Evolutionary conservation across 2,797 vertebrate species (phyloP).

Genomic region (Eurystomus glaucurus): DNA sequence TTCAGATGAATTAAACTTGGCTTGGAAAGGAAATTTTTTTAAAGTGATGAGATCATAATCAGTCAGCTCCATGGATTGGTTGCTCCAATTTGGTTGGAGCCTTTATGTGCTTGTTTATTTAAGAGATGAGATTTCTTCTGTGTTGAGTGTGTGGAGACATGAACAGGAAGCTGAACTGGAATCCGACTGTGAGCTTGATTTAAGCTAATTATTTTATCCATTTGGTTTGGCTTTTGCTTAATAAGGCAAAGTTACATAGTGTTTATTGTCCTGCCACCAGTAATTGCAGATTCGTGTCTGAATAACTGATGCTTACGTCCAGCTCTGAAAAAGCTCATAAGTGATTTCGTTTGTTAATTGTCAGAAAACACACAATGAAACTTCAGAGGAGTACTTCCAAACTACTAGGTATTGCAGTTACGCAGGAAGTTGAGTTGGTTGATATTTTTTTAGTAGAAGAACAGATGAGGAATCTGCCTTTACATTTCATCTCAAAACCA

Average conservation of each 20-base stretch:
- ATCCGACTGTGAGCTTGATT: not conserved
- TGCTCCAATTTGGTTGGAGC: not conserved
- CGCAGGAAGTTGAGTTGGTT: rapidly evolving
- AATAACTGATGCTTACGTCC: not conserved
- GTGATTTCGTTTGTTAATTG: not conserved
- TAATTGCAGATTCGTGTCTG: not conserved
- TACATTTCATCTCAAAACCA: not conserved
- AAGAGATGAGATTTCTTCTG: not conserved
- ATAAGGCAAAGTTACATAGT: not conserved
- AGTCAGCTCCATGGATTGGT: not conserved
- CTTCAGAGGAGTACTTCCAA: not conserved
- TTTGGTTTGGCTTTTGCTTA: slow-evolving; percentile 3
- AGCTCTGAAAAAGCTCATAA: not conserved
- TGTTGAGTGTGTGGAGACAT: not conserved
- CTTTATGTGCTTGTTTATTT: not conserved
- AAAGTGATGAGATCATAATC: not conserved
- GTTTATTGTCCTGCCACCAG: not conserved
- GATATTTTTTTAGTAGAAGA: not conserved
- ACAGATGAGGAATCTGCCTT: not conserved
- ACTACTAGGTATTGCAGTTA: not conserved
- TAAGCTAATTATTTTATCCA: not conserved
- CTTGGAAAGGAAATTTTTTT: not conserved
- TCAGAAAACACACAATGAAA: not conserved
- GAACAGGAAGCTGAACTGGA: not conserved
- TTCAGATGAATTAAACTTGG: not conserved